Conservation (phyloP, 37 sponge, comb jelly and placozoan species). For the Mnemiopsis leidyi region DNA sequence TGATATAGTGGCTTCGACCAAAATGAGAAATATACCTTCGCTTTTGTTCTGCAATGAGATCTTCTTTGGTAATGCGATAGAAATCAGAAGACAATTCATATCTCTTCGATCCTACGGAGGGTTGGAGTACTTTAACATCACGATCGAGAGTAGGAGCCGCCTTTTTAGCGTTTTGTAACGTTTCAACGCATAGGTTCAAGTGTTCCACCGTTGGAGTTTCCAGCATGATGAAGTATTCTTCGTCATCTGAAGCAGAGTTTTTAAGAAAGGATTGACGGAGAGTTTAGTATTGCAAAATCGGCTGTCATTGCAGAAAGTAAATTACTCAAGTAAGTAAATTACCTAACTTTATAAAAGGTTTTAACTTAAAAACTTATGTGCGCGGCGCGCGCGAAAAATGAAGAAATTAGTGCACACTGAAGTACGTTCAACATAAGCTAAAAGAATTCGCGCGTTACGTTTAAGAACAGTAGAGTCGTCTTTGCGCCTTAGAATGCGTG, state of each 20-base stretch:
- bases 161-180: background rate
- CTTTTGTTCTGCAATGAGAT: slow-evolving; percentile 11
- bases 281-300: background rate
- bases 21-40: too few relatives aligned
- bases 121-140: slow-evolving; percentile 9
- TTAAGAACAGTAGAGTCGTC: background rate
- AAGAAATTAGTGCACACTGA: background rate
- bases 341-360: too few relatives aligned
- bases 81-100: slow-evolving; percentile 42
- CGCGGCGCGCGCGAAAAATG: slow-evolving; percentile 33
- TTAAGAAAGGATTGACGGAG: too few relatives aligned
- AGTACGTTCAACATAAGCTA: background rate
- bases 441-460: background rate
- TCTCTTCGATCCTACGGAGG: background rate
- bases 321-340: too few relatives aligned
- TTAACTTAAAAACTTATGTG: background rate
- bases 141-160: slow-evolving; percentile 10
- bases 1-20: too few relatives aligned
- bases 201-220: background rate
- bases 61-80: slow-evolving; percentile 38
- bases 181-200: background rate
- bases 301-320: too few relatives aligned
- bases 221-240: slow-evolving; percentile 56
- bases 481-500: too few relatives aligned
- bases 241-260: slow-evolving; percentile 5